These are phyloP conservation scores for Champsocephalus esox DNA, from an alignment of 2,797 vertebrate species.

Conservation along the genomic window DNA sequence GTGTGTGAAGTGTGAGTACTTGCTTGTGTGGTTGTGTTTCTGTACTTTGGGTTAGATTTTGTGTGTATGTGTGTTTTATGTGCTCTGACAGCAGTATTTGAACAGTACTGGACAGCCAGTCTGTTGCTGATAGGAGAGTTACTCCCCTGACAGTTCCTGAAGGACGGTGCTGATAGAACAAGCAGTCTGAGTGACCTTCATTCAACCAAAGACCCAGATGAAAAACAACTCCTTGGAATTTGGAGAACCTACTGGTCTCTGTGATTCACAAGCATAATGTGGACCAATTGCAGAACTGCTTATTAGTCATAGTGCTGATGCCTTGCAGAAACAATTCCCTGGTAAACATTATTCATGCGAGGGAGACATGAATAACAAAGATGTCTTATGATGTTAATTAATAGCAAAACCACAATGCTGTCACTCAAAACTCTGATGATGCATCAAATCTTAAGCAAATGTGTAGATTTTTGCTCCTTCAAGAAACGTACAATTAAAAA, in stretches of 20 bases:
- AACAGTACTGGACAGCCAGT: slow-evolving; percentile 47
- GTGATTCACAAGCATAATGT: slow-evolving; percentile 52
- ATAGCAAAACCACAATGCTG: slow-evolving; percentile 10
- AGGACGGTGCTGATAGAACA: slow-evolving; percentile 49
- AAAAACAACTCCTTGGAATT: slow-evolving; percentile 15
- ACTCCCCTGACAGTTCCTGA: slow-evolving; percentile 54
- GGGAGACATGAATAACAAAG: too few relatives aligned
- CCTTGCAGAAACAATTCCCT: neutral
- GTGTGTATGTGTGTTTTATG: slow-evolving; percentile 40
- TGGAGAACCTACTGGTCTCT: slow-evolving; percentile 17
- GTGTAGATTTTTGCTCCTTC: neutral
- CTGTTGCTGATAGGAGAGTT: slow-evolving; percentile 60
- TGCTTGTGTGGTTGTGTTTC: slow-evolving; percentile 29
- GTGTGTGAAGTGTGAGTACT: slow-evolving; percentile 37
- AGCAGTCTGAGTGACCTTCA: slow-evolving; percentile 56
- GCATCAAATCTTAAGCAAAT: slow-evolving; percentile 1
- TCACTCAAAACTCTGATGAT: slow-evolving; percentile 1
- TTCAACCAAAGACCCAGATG: slow-evolving; percentile 31
- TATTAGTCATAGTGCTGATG: slow-evolving; percentile 37
- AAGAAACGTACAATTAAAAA: slow-evolving; percentile 6
- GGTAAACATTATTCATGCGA: slow-evolving; percentile 14
- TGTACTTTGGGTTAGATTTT: slow-evolving; percentile 26
- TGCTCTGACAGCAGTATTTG: slow-evolving; percentile 46
- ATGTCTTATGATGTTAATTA: neutral
- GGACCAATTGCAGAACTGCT: slow-evolving; percentile 35